Evolutionary conservation across 2,888 invertebrate species (phyloP).

Genomic region (Dioctria linearis): DNA sequence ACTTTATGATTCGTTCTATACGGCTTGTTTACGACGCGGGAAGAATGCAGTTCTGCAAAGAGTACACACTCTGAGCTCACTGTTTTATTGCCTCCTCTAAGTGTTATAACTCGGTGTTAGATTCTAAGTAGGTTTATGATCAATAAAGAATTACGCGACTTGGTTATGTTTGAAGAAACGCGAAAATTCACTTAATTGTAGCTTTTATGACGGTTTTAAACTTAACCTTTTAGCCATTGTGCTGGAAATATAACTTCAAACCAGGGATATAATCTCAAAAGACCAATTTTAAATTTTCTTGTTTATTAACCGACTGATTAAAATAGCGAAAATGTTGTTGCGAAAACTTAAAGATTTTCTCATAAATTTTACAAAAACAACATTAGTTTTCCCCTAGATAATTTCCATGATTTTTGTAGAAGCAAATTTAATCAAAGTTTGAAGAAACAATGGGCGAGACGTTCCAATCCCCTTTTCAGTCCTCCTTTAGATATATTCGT

Average conservation of each 20-base stretch:
- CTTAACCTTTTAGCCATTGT: too few relatives aligned
- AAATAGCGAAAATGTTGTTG: too few relatives aligned
- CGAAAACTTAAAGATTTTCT: too few relatives aligned
- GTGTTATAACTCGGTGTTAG: slow-evolving; percentile 23
- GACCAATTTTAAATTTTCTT: too few relatives aligned
- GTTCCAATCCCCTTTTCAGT: neutral
- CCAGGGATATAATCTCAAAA: too few relatives aligned
- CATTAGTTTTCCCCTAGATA: neutral
- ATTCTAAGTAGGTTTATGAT: slow-evolving; percentile 25
- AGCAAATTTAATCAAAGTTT: slow-evolving; percentile 21
- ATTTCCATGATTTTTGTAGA: neutral
- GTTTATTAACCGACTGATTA: too few relatives aligned
- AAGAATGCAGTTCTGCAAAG: slow-evolving; percentile 22
- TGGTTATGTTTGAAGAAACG: neutral
- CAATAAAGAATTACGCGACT: slow-evolving; percentile 14
- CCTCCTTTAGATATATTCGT: neutral
- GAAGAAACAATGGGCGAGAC: neutral
- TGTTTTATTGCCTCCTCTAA: slow-evolving; percentile 14
- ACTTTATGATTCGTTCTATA: slow-evolving; percentile 38
- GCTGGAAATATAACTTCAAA: too few relatives aligned
- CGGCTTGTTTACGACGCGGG: slow-evolving; percentile 27
- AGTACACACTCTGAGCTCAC: neutral
- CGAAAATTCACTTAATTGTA: too few relatives aligned
- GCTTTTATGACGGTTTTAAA: too few relatives aligned
- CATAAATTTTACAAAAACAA: neutral